Evolutionary conservation across 1,140 invertebrate species (phyloP).

Genomic region (Drosophila tani): DNA sequence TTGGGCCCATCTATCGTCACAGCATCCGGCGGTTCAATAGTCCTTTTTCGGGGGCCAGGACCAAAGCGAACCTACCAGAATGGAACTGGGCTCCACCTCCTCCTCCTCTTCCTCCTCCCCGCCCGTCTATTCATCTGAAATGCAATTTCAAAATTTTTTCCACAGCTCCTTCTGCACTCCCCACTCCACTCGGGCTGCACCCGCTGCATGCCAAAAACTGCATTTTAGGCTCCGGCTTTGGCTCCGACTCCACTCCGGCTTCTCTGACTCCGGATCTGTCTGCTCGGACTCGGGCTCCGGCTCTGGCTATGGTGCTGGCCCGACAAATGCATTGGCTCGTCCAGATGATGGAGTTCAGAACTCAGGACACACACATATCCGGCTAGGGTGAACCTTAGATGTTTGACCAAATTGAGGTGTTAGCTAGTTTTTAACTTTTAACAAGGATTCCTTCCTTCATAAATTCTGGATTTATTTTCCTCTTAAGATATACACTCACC

Average conservation of each 20-base stretch:
- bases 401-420: no score
- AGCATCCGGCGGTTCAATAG: conserved; percentile 76
- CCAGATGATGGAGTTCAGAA: conserved; percentile 40
- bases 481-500: no score
- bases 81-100: conserved; percentile 5
- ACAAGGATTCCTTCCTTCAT: neutral
- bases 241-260: conserved; percentile 25
- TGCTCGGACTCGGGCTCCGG: conserved; percentile 25
- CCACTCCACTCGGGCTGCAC: neutral
- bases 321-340: conserved; percentile 56
- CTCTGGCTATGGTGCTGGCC: conserved; percentile 12
- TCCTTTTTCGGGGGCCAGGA: conserved; percentile 55
- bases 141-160: conserved; percentile 82
- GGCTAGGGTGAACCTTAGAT: conserved; percentile 14
- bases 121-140: conserved; percentile 77
- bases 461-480: no score
- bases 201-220: conserved; percentile 72
- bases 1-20: conserved; percentile 70
- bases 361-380: conserved; percentile 3
- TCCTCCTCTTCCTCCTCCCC: conserved; percentile 4
- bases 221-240: conserved; percentile 72
- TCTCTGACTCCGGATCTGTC: conserved; percentile 29
- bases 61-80: conserved; percentile 46
- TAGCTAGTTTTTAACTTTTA: no score
- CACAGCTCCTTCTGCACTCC: conserved; percentile 64